Conservation (phyloP, 1,140 invertebrate species). For the Caenorhabditis inopinata region DNA sequence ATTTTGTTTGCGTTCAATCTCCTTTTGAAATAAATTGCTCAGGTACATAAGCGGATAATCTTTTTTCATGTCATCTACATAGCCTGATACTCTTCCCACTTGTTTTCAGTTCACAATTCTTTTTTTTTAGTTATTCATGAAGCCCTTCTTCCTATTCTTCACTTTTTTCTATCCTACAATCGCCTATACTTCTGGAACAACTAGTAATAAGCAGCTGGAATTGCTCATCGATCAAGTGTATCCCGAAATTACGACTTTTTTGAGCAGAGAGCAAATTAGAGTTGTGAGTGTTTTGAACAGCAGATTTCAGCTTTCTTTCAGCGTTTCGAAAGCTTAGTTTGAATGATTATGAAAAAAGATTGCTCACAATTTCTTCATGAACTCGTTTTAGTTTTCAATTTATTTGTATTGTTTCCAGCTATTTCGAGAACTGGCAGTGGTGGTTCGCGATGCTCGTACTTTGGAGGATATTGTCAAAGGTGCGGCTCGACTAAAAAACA, state of each 20-base stretch:
- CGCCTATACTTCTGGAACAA: neutral
- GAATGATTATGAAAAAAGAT: too few relatives aligned
- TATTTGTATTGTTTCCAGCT: too few relatives aligned
- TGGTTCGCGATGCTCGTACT: neutral
- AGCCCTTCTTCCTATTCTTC: neutral
- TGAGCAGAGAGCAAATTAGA: neutral
- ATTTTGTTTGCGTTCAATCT: too few relatives aligned
- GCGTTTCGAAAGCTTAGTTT: too few relatives aligned
- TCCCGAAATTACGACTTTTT: neutral
- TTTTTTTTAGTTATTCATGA: neutral
- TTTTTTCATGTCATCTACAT: too few relatives aligned
- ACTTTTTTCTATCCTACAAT: neutral
- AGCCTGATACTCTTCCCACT: neutral
- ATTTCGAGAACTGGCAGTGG: neutral
- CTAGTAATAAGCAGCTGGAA: neutral
- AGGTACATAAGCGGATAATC: too few relatives aligned
- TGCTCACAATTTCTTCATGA: too few relatives aligned
- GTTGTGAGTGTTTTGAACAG: neutral
- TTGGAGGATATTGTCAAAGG: constrained; percentile 14
- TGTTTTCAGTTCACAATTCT: neutral
- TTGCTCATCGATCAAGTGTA: neutral
- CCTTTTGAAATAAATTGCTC: too few relatives aligned
- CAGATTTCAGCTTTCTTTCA: too few relatives aligned
- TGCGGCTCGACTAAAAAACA: too few relatives aligned
- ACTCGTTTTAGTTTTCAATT: too few relatives aligned